A percentile compares a stretch with the other conserved stretches of the same genome.
Evolutionary conservation across 2,797 vertebrate species (phyloP).

Genomic region (Harpagifer antarcticus): DNA sequence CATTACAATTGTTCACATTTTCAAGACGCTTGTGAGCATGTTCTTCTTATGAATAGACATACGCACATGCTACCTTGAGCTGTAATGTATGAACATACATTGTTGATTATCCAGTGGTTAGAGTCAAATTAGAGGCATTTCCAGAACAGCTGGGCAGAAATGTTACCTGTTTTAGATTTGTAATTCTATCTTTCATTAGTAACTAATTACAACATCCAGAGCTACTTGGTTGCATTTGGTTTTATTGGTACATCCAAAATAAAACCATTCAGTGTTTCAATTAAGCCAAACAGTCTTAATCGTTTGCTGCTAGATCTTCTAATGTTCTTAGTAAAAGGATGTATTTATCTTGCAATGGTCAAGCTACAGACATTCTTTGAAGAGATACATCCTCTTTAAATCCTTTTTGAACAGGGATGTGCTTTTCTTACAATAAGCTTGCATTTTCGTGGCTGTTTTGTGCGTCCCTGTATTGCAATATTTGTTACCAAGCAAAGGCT

Average conservation of each 20-base stretch:
- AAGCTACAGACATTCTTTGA: not conserved
- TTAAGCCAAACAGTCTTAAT: not conserved
- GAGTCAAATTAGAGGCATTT: not conserved
- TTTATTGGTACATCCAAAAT: not conserved
- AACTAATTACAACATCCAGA: not conserved
- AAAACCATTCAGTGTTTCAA: not conserved
- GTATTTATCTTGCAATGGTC: not conserved
- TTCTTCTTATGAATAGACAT: conserved; percentile 16
- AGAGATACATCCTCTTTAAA: not conserved
- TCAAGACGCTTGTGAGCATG: conserved; percentile 26
- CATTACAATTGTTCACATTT: conserved; percentile 39
- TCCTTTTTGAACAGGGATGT: not conserved
- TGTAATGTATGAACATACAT: conserved; percentile 2
- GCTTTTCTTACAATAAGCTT: not conserved
- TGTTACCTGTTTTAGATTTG: not conserved
- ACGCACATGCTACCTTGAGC: conserved; percentile 7
- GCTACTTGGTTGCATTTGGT: not conserved
- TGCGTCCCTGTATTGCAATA: not conserved
- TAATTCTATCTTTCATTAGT: not conserved
- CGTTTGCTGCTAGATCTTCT: not conserved
- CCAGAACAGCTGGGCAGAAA: not conserved
- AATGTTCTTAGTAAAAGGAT: not conserved
- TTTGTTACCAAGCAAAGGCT: not conserved
- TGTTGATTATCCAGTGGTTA: conserved; percentile 1
- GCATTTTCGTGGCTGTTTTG: not conserved